Base-by-base conservation (phyloP, 2,113 vertebrate species). In the Catharus fuscescens region DNA sequence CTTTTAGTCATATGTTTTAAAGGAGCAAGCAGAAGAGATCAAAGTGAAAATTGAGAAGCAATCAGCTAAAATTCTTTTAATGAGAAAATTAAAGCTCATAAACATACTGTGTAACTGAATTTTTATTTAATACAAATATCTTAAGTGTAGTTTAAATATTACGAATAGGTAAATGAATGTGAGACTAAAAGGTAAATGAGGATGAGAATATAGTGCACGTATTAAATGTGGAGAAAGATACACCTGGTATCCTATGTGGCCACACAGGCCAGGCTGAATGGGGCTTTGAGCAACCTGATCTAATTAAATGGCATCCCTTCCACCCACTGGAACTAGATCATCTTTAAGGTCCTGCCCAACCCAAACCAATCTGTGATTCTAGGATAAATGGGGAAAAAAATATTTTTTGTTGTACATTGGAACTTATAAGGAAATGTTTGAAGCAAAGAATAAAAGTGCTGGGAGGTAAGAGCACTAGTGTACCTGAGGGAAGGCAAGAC, bases 361-460 rank as follows among this genome's bases (percentile, higher is more conserved):
- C 17, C 11, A 53, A 61, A 31, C 54, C 29, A 34, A 53, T 26
- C 26, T 32, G 12, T 34, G 47, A 42, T 34, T 54, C 47, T 34
- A 42, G 31, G 14, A 69, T 60, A 94, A 78, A 87, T 61, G 6
- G 61, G 85, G 76, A 76, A 80, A 82, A n/a, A 47, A 48, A 44
- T 29, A 6, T 42, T 50, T 67, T 66, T 64, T 74, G 38, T 72
- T 93, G 60, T 92, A 45, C 36, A 64, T 11, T 95, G 60, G 79
- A 59, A 70, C 26, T 80, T 44, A 92, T 86, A 84, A 76, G 54
- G 86, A 96, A 97, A 89, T 88, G 87, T 77, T 91, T 96, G 88
- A 96, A 90, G 38, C 60, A 93, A 96, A 92, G 71, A 96, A 84
- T 90, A 90, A 84, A 95, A 78, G 67, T 95, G 53, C 48, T 90